phyloP scores from a whole-genome alignment of 2,113 vertebrate genomes.

The Elachura formosa region DNA sequence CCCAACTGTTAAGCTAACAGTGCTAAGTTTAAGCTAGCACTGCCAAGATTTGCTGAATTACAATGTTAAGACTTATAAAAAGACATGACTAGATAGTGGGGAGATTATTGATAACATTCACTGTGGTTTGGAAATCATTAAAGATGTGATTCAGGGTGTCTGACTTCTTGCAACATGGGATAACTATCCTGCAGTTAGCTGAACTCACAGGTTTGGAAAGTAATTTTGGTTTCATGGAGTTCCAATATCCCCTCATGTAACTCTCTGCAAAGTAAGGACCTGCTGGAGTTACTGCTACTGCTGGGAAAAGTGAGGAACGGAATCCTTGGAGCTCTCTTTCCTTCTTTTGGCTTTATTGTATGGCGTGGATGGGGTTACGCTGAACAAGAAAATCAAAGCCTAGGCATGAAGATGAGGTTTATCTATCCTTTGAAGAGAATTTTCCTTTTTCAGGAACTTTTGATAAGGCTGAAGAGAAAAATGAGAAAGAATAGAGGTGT shows the following conservation, averaged over 20 bases:
- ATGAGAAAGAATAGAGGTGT: background rate
- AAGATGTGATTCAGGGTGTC: background rate
- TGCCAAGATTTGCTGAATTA: background rate
- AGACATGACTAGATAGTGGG: background rate
- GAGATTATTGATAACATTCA: background rate
- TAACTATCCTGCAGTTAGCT: background rate
- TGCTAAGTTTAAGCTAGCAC: background rate
- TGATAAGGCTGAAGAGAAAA: background rate
- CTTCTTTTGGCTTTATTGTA: background rate
- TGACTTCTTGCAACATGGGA: fast-evolving
- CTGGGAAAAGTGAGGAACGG: background rate
- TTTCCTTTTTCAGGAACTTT: background rate
- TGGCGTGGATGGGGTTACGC: background rate
- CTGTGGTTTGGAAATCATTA: background rate
- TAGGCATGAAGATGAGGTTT: background rate
- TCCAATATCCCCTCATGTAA: background rate
- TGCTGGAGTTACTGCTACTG: background rate
- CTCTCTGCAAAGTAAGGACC: background rate
- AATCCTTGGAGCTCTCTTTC: background rate
- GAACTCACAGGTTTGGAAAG: background rate
- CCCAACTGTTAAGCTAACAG: background rate
- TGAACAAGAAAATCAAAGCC: background rate
- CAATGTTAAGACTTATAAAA: background rate
- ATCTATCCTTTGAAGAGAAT: background rate
- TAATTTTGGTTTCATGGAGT: background rate